Percentiles rank a stretch among this genome's conserved stretches.
Evolutionary conservation across 1,140 invertebrate species (phyloP).

Genomic region (Luehdorfia chinensis): DNA sequence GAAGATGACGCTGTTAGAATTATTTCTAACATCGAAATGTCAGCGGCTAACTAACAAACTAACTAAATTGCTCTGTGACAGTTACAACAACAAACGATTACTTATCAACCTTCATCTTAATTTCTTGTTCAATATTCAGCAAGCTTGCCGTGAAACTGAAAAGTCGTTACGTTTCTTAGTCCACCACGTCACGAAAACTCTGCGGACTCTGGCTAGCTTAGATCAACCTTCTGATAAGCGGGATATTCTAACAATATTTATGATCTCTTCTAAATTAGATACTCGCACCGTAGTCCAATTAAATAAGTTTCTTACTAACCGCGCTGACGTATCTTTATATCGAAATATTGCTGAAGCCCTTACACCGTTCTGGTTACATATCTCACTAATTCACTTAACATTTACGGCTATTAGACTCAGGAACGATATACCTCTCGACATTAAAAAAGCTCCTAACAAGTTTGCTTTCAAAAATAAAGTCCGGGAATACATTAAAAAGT

Average conservation of each 20-base stretch:
- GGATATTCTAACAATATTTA: slow-evolving; percentile 33
- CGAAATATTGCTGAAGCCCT: too few species aligned
- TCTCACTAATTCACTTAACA: too few species aligned
- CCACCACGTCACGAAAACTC: slow-evolving; percentile 34
- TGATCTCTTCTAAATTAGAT: slow-evolving; percentile 36
- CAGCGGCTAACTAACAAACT: slow-evolving; percentile 19
- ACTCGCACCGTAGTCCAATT: too few species aligned
- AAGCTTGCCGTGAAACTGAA: slow-evolving; percentile 22
- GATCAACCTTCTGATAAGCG: slow-evolving; percentile 34
- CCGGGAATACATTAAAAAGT: too few species aligned
- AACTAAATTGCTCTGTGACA: slow-evolving; percentile 25
- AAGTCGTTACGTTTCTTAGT: slow-evolving; percentile 32
- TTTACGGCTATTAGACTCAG: too few species aligned
- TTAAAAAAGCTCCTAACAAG: too few species aligned
- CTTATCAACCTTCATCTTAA: slow-evolving; percentile 33
- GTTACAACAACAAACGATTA: slow-evolving; percentile 32
- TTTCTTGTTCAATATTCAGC: slow-evolving; percentile 26
- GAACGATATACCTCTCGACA: too few species aligned
- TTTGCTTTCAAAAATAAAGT: too few species aligned
- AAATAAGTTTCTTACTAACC: too few species aligned
- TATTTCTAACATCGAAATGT: too few species aligned
- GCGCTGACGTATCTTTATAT: too few species aligned
- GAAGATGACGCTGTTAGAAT: slow-evolving; percentile 12
- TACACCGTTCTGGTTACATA: too few species aligned
- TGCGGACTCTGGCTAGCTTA: slow-evolving; percentile 29